Base-by-base conservation (phyloP, 2,888 invertebrate species). In the Papilio demoleus region DNA sequence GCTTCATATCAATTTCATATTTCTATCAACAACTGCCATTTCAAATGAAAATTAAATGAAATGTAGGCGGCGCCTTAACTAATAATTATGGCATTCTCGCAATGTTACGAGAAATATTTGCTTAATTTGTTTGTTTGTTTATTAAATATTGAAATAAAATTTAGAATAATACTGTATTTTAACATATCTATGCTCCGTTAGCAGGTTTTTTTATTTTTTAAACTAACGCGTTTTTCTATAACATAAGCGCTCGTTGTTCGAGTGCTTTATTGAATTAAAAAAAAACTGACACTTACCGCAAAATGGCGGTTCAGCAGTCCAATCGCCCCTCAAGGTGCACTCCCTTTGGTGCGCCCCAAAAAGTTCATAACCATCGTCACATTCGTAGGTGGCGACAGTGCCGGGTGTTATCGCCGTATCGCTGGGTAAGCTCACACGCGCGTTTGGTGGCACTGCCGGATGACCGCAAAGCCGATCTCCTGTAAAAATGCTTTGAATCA, bases 281-380 rank as follows among this genome's bases (percentile, higher is more conserved):
- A 31, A 31, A 4, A 6, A 4, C 3, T 31, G 31, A 4, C 45
- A 73, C 83, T 94, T 88, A 95, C 97, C 97, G 86, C 97, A 97
- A 86, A 97, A 97, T 34, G 97, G 97, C 62, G 96, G 86, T 58
- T 97, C 97, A 8, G 95, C 95, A 36, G 95, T 95, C 97, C 97
- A 97, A 80, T 94, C 94, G 47, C 95, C 96, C 66, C 93, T 92
- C 56, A 94, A 85, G 65, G 95, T 95, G 86, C 97, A 97, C 70
- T 95, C 94, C 70, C 95, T 87, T 73, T 94, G 94, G 34, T 94
- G 93, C 14, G 95, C 93, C 2, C 98, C 98, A 83, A 98, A 98
- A 14, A 97, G 94, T 85, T 97, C 97, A 86, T 97, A 98, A 14
- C 97, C 98, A 40, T 96, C 95, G 84, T 98, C 98, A 81, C 98